phyloP scores from a whole-genome alignment of 2,113 vertebrate genomes.

The Strix aluco region DNA sequence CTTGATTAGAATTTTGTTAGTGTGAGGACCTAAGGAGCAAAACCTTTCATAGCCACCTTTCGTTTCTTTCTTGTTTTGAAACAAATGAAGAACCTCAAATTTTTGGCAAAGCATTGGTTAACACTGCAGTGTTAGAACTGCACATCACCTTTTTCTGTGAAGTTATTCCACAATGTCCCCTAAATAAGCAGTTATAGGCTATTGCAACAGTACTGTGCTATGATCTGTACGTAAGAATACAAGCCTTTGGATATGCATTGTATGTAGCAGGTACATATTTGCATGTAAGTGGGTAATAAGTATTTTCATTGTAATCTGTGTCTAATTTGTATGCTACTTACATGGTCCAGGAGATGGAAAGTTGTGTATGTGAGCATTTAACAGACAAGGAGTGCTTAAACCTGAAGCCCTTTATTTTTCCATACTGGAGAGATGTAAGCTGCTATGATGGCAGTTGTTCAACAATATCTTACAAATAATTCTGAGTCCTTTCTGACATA shows the following conservation, averaged over 20 bases:
- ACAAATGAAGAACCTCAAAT: background rate
- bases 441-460: background rate
- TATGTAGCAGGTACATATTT: background rate
- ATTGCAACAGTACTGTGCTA: background rate
- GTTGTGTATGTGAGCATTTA: constrained; percentile 7
- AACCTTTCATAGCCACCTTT: background rate
- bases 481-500: constrained; percentile 50
- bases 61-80: background rate
- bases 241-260: background rate
- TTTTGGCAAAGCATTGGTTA: background rate
- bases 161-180: background rate
- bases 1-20: background rate
- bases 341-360: constrained; percentile 14
- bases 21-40: background rate
- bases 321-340: constrained; percentile 49
- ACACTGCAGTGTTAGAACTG: background rate
- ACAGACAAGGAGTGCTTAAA: constrained; percentile 9
- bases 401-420: constrained; percentile 28
- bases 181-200: background rate
- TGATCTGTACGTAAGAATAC: background rate
- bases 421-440: constrained; percentile 5
- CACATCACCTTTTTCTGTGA: background rate
- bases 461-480: constrained; percentile 50
- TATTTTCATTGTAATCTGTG: background rate
- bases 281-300: background rate